phyloP scores from a whole-genome alignment of 2,888 invertebrate genomes.

The Calameuta idolon region DNA sequence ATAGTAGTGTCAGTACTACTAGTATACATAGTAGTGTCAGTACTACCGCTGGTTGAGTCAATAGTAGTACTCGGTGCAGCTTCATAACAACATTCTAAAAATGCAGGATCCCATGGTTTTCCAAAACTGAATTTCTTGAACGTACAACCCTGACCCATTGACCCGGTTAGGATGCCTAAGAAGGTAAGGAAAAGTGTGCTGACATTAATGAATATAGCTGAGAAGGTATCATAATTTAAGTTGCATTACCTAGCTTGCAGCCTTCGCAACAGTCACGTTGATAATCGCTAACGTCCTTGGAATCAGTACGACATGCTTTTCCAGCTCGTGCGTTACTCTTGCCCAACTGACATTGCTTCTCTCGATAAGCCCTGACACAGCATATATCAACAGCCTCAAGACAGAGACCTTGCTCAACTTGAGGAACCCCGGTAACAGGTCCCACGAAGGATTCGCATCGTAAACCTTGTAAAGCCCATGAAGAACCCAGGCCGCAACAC shows the following conservation, averaged over 20 bases:
- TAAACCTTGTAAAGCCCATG: constrained; percentile 68
- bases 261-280: constrained; percentile 62
- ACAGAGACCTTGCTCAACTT: constrained; percentile 73
- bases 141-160: constrained; percentile 71
- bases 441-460: constrained; percentile 68
- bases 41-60: constrained; percentile 14
- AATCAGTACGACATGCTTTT: constrained; percentile 54
- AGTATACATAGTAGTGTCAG: constrained; percentile 16
- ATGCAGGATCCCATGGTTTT: constrained; percentile 73
- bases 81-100: constrained; percentile 73
- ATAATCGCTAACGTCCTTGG: constrained; percentile 48
- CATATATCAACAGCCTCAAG: constrained; percentile 75
- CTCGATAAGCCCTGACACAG: constrained; percentile 69
- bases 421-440: constrained; percentile 70
- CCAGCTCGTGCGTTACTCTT: constrained; percentile 69
- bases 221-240: not conserved
- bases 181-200: not conserved
- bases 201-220: not conserved
- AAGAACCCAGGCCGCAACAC: constrained; percentile 71
- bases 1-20: constrained; percentile 17
- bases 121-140: constrained; percentile 71
- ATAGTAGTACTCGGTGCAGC: constrained; percentile 47
- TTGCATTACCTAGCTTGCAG: constrained; percentile 56
- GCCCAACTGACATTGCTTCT: constrained; percentile 69
- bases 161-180: constrained; percentile 72